Evolutionary conservation across 2,797 vertebrate genomes (phyloP).

Genomic region (Microhierax caerulescens): DNA sequence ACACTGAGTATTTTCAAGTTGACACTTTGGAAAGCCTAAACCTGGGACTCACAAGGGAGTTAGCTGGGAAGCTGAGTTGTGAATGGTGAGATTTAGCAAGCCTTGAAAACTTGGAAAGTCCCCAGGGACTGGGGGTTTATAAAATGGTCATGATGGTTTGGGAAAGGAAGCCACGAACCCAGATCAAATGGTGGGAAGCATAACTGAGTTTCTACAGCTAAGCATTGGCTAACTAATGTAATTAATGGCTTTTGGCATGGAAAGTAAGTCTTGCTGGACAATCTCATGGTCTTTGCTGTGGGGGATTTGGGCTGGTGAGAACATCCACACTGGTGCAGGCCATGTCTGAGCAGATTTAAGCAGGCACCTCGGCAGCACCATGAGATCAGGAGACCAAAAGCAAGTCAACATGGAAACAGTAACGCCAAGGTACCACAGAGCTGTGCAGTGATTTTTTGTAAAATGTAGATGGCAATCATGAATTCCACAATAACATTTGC

Average conservation of each 20-base stretch:
- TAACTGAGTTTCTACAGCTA: not conserved
- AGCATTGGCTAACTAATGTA: not conserved
- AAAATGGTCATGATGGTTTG: not conserved
- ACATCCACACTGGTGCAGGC: rapidly evolving
- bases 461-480: not conserved
- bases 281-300: not conserved
- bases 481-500: not conserved
- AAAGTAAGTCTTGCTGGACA: not conserved
- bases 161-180: not conserved
- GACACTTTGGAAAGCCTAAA: not conserved
- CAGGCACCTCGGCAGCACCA: not conserved
- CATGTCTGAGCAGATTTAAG: not conserved
- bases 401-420: not conserved
- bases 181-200: not conserved
- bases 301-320: not conserved
- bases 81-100: not conserved
- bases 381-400: not conserved
- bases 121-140: not conserved
- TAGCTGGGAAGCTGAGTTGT: not conserved
- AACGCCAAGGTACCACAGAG: not conserved
- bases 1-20: not conserved
- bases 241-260: not conserved
- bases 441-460: not conserved
- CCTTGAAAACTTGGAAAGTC: not conserved
- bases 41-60: rapidly evolving